A percentile compares a stretch with the other conserved stretches of the same genome.
Evolutionary conservation across 2,888 invertebrate genomes (phyloP).

Genomic region (Drosophila tanythrix): DNA sequence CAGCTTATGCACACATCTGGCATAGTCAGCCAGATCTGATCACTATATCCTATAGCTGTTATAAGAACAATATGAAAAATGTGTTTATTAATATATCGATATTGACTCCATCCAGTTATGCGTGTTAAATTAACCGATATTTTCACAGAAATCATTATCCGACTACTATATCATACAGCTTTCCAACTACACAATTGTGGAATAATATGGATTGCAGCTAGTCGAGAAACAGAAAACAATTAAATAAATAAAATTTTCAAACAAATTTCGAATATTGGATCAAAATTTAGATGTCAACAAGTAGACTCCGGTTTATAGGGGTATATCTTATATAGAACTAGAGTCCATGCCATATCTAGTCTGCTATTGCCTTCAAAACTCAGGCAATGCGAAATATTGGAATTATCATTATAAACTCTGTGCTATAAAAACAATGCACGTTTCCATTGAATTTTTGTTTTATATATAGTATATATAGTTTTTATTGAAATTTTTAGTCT

Average conservation of each 20-base stretch:
- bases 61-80: background rate
- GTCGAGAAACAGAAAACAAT: background rate
- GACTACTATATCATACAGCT: background rate
- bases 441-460: slow-evolving; percentile 37
- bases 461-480: slow-evolving; percentile 67
- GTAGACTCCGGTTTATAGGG: background rate
- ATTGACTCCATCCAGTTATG: background rate
- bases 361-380: background rate
- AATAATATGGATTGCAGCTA: background rate
- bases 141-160: background rate
- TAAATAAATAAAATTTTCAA: background rate
- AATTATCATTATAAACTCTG: background rate
- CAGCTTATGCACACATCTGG: background rate
- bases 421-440: background rate
- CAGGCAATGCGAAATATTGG: background rate
- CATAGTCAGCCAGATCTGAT: background rate
- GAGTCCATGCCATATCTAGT: background rate
- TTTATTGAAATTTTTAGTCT: slow-evolving; percentile 79
- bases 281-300: background rate
- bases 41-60: background rate
- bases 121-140: background rate
- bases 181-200: background rate
- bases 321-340: background rate
- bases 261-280: too few relatives aligned
- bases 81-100: background rate